These are phyloP conservation scores for Florisuga fusca DNA, from an alignment of 2,797 vertebrate genomes.

Conservation along the genomic window DNA sequence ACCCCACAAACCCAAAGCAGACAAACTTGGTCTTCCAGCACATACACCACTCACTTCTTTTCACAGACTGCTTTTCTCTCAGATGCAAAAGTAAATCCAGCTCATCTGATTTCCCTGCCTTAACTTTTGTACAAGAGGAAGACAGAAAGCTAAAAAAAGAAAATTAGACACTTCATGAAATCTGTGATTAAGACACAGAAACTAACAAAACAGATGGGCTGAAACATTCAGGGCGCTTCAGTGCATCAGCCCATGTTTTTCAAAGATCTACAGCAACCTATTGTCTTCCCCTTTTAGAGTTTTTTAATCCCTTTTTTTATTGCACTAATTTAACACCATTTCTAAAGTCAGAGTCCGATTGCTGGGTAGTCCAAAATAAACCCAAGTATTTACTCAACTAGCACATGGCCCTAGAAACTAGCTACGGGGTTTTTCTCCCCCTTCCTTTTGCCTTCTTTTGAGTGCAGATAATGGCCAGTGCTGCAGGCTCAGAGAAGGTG, in stretches of 20 bases:
- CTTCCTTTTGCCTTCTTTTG: rapidly evolving
- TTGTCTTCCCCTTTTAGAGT: background rate
- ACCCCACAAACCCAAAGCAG: background rate
- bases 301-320: background rate
- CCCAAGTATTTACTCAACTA: background rate
- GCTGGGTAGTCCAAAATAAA: background rate
- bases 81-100: conserved; percentile 57
- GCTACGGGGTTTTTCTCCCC: rapidly evolving
- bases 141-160: conserved; percentile 71
- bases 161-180: conserved; percentile 71
- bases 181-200: conserved; percentile 74
- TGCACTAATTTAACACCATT: conserved; percentile 14
- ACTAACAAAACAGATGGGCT: conserved; percentile 75
- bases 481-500: background rate
- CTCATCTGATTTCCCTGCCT: conserved; percentile 62
- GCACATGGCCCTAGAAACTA: background rate
- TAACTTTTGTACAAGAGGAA: conserved; percentile 69
- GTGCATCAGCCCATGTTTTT: conserved; percentile 36
- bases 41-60: conserved; percentile 39
- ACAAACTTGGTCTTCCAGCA: background rate
- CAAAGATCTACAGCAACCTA: background rate
- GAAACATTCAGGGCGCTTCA: conserved; percentile 49
- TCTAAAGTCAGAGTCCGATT: background rate
- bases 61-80: conserved; percentile 43
- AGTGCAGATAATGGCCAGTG: background rate